Evolutionary conservation across 2,113 vertebrate genomes (phyloP).

Genomic region (Formicarius rufipectus): DNA sequence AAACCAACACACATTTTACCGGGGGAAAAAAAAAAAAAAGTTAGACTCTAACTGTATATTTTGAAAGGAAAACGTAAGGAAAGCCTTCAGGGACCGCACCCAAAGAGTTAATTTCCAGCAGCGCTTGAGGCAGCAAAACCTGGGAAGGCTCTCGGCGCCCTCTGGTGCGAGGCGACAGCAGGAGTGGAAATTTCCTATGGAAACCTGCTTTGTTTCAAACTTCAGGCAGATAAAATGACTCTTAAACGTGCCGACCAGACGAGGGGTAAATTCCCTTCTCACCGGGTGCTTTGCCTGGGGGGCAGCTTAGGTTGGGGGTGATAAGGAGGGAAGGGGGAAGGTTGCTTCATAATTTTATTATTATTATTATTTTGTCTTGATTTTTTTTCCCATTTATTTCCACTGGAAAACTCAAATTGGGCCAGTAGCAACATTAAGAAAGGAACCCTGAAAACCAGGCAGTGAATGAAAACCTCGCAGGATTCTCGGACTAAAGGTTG

Average conservation of each 20-base stretch:
- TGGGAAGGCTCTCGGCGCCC: slow-evolving; percentile 30
- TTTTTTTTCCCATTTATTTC: neutral
- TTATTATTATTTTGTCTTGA: neutral
- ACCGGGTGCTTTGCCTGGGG: neutral
- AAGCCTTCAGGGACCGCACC: neutral
- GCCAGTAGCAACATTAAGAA: neutral
- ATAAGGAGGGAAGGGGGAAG: neutral
- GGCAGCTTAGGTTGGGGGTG: neutral
- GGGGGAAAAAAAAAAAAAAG: rapidly evolving
- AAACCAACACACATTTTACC: neutral
- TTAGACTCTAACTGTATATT: neutral
- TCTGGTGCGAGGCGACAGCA: slow-evolving; percentile 17
- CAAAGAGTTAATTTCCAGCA: slow-evolving; percentile 10
- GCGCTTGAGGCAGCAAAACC: neutral
- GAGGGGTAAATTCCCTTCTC: neutral
- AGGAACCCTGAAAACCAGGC: neutral
- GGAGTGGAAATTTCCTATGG: slow-evolving; percentile 53
- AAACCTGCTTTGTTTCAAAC: slow-evolving; percentile 5
- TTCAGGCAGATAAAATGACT: neutral
- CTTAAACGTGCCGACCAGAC: neutral
- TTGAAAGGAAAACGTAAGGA: neutral
- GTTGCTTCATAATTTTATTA: neutral
- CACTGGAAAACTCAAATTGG: neutral
- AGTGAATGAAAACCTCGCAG: neutral
- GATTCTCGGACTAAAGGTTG: neutral